Conservation (phyloP, 2,797 vertebrate species). For the Tokudaia muenninki region DNA sequence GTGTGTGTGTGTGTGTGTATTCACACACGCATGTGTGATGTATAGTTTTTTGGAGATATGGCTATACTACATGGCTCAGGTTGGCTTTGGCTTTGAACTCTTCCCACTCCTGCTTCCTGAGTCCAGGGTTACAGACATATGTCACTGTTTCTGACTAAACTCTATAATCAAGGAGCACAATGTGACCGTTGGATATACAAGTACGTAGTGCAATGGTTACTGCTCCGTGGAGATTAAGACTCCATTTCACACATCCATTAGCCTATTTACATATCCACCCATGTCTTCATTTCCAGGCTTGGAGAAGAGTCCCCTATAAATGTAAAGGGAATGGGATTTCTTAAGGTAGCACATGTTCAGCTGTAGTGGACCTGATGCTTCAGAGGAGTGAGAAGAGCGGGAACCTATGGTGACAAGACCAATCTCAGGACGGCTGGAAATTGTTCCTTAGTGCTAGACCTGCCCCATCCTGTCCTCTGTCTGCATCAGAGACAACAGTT, state of each 20-base stretch:
- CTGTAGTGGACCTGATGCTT: background rate
- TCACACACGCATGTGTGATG: too few relatives aligned
- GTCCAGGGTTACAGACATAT: background rate
- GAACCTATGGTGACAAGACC: background rate
- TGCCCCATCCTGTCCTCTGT: background rate
- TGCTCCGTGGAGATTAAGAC: background rate
- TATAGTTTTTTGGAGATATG: background rate
- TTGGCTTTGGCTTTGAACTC: background rate
- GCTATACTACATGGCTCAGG: background rate
- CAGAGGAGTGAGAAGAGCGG: background rate
- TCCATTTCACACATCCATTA: too few relatives aligned
- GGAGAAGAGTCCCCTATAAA: background rate
- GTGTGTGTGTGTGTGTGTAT: background rate
- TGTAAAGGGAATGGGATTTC: background rate
- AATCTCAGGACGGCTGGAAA: rapidly evolving
- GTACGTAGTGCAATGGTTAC: background rate
- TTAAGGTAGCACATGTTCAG: background rate
- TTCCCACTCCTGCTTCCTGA: background rate
- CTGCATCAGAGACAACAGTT: background rate
- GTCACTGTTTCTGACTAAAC: background rate
- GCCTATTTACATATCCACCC: background rate
- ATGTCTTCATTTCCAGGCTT: background rate
- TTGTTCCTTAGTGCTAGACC: background rate
- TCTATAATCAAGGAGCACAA: background rate
- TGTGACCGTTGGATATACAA: background rate